Evolutionary conservation across 2,113 vertebrate species (phyloP), one percentile per base, ranked within the genome.

Genomic region (Lanius ludovicianus): DNA sequence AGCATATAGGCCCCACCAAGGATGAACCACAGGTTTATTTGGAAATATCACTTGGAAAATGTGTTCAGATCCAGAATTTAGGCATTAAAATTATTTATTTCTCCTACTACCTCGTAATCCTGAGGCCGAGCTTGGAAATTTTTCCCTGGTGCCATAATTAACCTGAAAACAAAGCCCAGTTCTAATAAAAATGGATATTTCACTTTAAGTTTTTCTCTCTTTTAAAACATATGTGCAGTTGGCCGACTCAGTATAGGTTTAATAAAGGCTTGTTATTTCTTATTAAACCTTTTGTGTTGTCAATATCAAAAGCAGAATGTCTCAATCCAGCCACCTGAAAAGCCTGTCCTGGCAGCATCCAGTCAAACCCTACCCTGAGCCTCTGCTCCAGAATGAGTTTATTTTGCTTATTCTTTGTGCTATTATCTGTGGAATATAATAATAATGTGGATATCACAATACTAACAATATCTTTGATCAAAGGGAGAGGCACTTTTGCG

Each of bases 61-160:
- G 5, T 25, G 9, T 25, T 65, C 42, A 20, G n/a, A 39, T 27
- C 15, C 75, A 75, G 23, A 74, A 42, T 65, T 49, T 5, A 50
- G 69, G 7, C 5, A 1, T 59, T 64, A 49, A 37, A 64, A 64
- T 46, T 5, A 10, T 8, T 10, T 13, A 5, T 59, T 64, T 50
- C 24, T 24, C 28, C 2, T 22, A 4, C 7, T 42, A 37, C 28
- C 33, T 68, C 0, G 0, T 41, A 44, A 42, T 64, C 41, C 46
- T 4, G 1, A 42, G 30, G 7, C 41, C 1, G 0, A 60, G 20
- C 9, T 75, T 53, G 8, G 25, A 33, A 57, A 8, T 62, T 35
- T 50, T 82, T 27, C 30, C 6, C 33, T 46, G 9, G 27, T 27
- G 44, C 14, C 0, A 0, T 31, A 46, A 53, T 25, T 35, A 52